Percentiles rank a stretch among this genome's conserved stretches.
Conservation (phyloP, 2,888 invertebrate species). For the Synergus umbraculus region DNA sequence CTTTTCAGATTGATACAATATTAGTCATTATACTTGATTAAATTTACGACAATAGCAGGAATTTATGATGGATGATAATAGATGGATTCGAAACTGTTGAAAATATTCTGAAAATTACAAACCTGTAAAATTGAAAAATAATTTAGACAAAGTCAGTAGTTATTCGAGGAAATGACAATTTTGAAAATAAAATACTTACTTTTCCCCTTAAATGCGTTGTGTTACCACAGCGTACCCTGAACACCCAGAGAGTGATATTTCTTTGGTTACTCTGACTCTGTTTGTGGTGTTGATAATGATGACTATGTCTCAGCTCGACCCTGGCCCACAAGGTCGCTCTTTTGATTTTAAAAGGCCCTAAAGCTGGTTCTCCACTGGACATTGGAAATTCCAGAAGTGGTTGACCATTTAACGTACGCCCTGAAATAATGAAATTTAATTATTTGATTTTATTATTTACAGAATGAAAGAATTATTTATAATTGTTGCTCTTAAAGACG, state of each 20-base stretch:
- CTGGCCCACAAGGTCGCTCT: constrained; percentile 89
- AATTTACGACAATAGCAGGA: not conserved
- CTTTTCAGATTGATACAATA: not conserved
- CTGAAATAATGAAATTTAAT: constrained; percentile 78
- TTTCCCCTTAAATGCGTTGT: constrained; percentile 82
- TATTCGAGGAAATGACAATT: not conserved
- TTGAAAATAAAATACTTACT: constrained; percentile 75
- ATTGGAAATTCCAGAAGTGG: constrained; percentile 91
- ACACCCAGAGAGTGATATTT: constrained; percentile 85
- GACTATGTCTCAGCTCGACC: constrained; percentile 80
- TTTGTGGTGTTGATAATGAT: constrained; percentile 74
- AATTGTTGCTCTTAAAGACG: too few relatives aligned
- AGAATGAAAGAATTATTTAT: too few relatives aligned
- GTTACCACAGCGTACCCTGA: constrained; percentile 83
- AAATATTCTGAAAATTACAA: not conserved
- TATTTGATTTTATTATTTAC: too few relatives aligned
- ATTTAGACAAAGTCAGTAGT: too few relatives aligned
- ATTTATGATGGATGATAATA: not conserved
- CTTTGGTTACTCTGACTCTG: constrained; percentile 69
- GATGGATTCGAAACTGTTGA: too few relatives aligned
- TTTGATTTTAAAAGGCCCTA: constrained; percentile 84
- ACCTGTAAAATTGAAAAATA: not conserved
- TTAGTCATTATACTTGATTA: not conserved
- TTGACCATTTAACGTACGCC: constrained; percentile 90
- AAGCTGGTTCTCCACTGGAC: constrained; percentile 78